A percentile compares a stretch with the other conserved stretches of the same genome.
Conservation (phyloP, 2,888 invertebrate genomes). For the Archips xylosteana region DNA sequence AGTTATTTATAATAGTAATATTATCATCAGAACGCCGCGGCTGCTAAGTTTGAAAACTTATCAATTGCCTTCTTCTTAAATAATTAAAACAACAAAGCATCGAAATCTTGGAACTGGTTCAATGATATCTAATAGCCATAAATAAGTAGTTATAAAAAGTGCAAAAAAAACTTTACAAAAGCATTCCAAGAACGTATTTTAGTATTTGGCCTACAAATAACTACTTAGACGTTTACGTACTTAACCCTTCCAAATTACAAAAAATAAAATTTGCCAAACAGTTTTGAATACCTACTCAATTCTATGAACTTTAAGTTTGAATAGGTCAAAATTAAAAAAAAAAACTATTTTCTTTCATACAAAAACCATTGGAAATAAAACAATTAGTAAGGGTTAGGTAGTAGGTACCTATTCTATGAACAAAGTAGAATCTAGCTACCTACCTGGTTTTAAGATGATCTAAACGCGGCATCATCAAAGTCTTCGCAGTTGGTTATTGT, state of each 20-base stretch:
- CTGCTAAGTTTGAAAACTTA: no score
- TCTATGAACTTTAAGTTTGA: not conserved
- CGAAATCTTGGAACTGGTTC: no score
- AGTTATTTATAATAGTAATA: not conserved
- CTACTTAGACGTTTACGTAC: not conserved
- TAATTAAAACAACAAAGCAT: no score
- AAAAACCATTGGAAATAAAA: no score
- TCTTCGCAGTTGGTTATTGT: conserved; percentile 47
- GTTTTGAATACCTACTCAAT: not conserved
- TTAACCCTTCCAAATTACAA: not conserved
- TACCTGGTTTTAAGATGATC: conserved; percentile 38
- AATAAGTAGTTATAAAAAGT: no score
- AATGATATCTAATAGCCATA: no score
- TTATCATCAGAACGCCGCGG: no score
- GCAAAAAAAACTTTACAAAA: not conserved
- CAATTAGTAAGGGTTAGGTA: conserved; percentile 8
- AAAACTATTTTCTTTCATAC: not conserved
- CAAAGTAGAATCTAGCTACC: conserved; percentile 8
- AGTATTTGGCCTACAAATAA: not conserved
- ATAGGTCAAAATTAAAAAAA: not conserved
- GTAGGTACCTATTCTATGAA: not conserved
- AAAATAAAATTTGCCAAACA: not conserved
- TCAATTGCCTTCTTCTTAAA: no score
- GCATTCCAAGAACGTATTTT: not conserved
- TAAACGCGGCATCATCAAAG: conserved; percentile 39